A percentile compares a stretch with the other conserved stretches of the same genome.
Evolutionary conservation across 1,140 invertebrate genomes (phyloP).

Genomic region (Penaeus vannamei): DNA sequence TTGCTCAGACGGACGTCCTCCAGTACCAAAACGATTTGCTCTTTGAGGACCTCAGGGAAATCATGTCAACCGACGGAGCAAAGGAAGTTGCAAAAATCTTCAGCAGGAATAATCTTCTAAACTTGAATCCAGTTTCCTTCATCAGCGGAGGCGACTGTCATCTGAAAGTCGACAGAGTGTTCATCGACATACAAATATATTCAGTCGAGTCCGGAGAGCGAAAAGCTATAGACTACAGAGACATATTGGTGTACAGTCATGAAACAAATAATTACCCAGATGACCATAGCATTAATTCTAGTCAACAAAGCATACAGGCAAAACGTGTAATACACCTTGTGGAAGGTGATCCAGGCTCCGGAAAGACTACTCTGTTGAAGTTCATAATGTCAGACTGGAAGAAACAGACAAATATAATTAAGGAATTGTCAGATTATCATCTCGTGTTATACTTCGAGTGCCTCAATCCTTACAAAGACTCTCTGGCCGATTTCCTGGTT

Average conservation of each 20-base stretch:
- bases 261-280: neutral
- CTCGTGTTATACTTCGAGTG: conserved; percentile 45
- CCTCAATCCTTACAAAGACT: conserved; percentile 31
- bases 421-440: conserved; percentile 35
- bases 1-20: conserved; percentile 22
- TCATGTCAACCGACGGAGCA: conserved; percentile 21
- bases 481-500: conserved; percentile 22
- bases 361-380: conserved; percentile 44
- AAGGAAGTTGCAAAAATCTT: conserved; percentile 17
- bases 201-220: neutral
- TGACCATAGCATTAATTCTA: neutral
- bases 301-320: neutral
- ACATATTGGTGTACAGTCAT: conserved; percentile 33
- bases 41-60: conserved; percentile 29
- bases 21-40: conserved; percentile 30
- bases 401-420: neutral
- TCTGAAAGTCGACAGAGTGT: conserved; percentile 9
- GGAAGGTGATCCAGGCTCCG: conserved; percentile 34
- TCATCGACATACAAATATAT: conserved; percentile 1
- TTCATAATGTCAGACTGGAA: conserved; percentile 38
- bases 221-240: conserved; percentile 17
- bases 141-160: conserved; percentile 30
- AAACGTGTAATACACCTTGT: conserved; percentile 26
- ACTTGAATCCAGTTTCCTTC: conserved; percentile 45
- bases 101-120: neutral